These are phyloP conservation scores for Megathymus violae DNA, from an alignment of 1,140 invertebrate species.

Conservation along the genomic window DNA sequence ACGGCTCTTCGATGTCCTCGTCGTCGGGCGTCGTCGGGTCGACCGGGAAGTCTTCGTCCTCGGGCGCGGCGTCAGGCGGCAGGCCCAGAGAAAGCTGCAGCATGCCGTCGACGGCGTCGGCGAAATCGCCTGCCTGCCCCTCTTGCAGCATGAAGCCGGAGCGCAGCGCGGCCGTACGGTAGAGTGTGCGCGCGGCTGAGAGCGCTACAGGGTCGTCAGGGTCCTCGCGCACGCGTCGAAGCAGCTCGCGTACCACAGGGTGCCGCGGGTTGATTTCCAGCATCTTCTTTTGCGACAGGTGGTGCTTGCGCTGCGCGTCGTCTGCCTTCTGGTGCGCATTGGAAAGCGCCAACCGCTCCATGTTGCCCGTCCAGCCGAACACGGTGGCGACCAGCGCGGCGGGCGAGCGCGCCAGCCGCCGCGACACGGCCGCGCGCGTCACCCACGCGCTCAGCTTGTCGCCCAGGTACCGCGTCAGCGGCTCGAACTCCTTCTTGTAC, in stretches of 20 bases:
- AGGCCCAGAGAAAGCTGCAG: too few relatives aligned
- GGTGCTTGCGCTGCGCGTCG: slow-evolving; percentile 95
- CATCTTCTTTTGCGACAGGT: slow-evolving; percentile 98
- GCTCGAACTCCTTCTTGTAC: slow-evolving; percentile 93
- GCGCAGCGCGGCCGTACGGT: too few relatives aligned
- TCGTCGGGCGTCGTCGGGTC: too few relatives aligned
- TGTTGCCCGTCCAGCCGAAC: slow-evolving; percentile 99
- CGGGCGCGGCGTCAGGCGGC: too few relatives aligned
- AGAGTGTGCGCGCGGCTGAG: too few relatives aligned
- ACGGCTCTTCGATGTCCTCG: too few relatives aligned
- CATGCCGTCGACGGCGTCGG: too few relatives aligned
- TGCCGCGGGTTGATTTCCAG: slow-evolving; percentile 99
- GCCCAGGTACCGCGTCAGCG: slow-evolving; percentile 95
- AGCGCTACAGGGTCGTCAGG: slow-evolving; percentile 91
- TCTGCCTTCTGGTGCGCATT: slow-evolving; percentile 98
- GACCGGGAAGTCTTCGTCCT: too few relatives aligned
- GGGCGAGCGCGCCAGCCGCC: slow-evolving; percentile 95
- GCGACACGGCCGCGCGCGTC: slow-evolving; percentile 93
- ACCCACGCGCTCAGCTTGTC: slow-evolving; percentile 95
- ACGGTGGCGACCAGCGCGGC: slow-evolving; percentile 97
- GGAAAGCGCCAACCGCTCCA: slow-evolving; percentile 97
- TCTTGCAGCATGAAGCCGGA: slow-evolving; percentile 89
- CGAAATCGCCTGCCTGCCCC: too few relatives aligned
- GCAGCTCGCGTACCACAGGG: slow-evolving; percentile 96
- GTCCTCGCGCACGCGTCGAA: slow-evolving; percentile 92